Evolutionary conservation across 2,888 invertebrate species (phyloP).

Genomic region (Hyppa rectilinea): DNA sequence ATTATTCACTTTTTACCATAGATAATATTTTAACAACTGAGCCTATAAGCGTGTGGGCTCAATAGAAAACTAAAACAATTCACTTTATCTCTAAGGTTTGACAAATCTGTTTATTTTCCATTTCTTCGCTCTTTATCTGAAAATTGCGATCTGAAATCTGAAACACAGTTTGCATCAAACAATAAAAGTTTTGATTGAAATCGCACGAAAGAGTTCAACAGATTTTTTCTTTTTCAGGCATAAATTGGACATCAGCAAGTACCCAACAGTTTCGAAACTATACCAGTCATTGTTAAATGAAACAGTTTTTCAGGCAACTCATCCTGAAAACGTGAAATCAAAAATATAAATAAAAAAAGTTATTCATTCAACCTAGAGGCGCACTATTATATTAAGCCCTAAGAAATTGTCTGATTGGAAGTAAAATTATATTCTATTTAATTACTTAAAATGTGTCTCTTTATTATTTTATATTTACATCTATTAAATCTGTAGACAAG

Average conservation of each 20-base stretch:
- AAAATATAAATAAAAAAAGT: constrained; percentile 28
- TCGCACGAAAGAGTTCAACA: not conserved
- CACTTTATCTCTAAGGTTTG: constrained; percentile 25
- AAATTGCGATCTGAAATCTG: constrained; percentile 24
- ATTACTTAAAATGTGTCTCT: not conserved
- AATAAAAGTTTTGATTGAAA: constrained; percentile 33
- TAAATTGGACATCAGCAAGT: constrained; percentile 76
- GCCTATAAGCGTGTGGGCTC: constrained; percentile 25
- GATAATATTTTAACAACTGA: constrained; percentile 45
- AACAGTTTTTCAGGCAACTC: constrained; percentile 79
- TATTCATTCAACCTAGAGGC: not conserved
- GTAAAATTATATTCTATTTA: not conserved
- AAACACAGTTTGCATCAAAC: constrained; percentile 3
- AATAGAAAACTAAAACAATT: constrained; percentile 50
- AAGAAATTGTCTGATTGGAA: not conserved
- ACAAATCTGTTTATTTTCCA: constrained; percentile 53
- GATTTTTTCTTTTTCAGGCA: constrained; percentile 75
- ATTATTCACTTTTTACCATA: constrained; percentile 46
- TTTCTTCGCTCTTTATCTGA: constrained; percentile 29
- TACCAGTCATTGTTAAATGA: constrained; percentile 80
- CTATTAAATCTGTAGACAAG: no score
- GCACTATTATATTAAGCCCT: not conserved
- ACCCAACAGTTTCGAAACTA: constrained; percentile 78
- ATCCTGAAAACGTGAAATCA: constrained; percentile 75
- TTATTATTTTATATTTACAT: no score